These are phyloP conservation scores for Sesia apiformis DNA, from an alignment of 2,888 invertebrate genomes.

Conservation along the genomic window DNA sequence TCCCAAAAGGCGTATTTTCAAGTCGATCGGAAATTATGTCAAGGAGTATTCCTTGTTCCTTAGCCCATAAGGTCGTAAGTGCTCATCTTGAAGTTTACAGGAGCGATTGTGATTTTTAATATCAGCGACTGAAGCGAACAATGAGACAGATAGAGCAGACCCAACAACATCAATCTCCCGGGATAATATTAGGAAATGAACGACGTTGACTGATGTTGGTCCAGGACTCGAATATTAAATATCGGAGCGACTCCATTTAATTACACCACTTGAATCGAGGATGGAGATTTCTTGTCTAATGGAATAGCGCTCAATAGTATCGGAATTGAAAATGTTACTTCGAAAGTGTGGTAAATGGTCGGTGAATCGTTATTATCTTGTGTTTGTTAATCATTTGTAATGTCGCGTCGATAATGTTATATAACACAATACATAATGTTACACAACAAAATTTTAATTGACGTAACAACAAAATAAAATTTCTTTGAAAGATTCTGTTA, in stretches of 20 bases:
- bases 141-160: conserved; percentile 26
- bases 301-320: too few relatives aligned
- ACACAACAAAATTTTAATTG: too few relatives aligned
- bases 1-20: background rate
- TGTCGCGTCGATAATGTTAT: too few relatives aligned
- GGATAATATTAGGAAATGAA: conserved; percentile 21
- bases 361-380: too few relatives aligned
- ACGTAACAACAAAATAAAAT: too few relatives aligned
- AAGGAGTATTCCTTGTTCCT: background rate
- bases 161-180: conserved; percentile 27
- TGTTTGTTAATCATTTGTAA: too few relatives aligned
- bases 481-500: too few relatives aligned
- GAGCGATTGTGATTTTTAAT: conserved; percentile 19
- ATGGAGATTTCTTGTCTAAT: too few relatives aligned
- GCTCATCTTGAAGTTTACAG: conserved; percentile 7
- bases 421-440: too few relatives aligned
- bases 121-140: conserved; percentile 22
- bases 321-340: too few relatives aligned
- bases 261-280: conserved; percentile 3
- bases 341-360: too few relatives aligned
- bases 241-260: conserved; percentile 17
- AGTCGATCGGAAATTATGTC: background rate
- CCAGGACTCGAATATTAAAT: conserved; percentile 17
- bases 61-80: conserved; percentile 7
- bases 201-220: conserved; percentile 29